These are phyloP conservation scores for Mayetiola destructor DNA, from an alignment of 2,888 invertebrate genomes.

Conservation along the genomic window DNA sequence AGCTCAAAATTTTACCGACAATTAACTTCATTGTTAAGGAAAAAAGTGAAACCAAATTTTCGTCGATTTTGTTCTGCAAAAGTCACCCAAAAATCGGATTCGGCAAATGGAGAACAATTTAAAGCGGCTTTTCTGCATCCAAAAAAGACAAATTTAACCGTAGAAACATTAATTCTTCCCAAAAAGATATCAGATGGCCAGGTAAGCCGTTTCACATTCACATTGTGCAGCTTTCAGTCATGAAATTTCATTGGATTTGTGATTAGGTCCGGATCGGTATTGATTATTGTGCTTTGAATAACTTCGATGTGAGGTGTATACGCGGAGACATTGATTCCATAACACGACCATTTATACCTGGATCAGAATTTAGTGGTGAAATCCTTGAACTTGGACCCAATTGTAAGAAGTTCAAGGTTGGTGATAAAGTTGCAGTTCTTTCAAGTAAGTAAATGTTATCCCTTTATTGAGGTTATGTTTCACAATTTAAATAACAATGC, in stretches of 20 bases:
- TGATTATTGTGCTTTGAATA: conserved; percentile 48
- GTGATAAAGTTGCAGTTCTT: too few relatives aligned
- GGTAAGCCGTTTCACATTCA: neutral
- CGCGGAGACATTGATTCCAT: conserved; percentile 37
- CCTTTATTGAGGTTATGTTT: conserved; percentile 26
- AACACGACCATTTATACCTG: conserved; percentile 44
- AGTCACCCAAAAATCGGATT: too few relatives aligned
- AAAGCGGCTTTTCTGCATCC: neutral
- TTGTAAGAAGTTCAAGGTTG: conserved; percentile 24
- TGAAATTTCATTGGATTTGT: neutral
- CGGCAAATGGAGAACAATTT: neutral
- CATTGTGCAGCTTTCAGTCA: neutral
- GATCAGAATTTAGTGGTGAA: conserved; percentile 49
- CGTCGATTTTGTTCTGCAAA: too few relatives aligned
- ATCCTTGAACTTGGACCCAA: conserved; percentile 41
- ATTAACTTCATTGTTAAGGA: too few relatives aligned
- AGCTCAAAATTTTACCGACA: too few relatives aligned
- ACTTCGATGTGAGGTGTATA: conserved; percentile 42
- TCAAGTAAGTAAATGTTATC: conserved; percentile 37
- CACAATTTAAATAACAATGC: neutral
- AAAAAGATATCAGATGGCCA: neutral
- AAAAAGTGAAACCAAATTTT: too few relatives aligned
- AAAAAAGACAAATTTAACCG: neutral
- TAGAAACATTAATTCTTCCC: neutral
- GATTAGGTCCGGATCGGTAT: conserved; percentile 45